phyloP scores from a whole-genome alignment of 2,888 invertebrate species.

The Hyppa rectilinea region DNA sequence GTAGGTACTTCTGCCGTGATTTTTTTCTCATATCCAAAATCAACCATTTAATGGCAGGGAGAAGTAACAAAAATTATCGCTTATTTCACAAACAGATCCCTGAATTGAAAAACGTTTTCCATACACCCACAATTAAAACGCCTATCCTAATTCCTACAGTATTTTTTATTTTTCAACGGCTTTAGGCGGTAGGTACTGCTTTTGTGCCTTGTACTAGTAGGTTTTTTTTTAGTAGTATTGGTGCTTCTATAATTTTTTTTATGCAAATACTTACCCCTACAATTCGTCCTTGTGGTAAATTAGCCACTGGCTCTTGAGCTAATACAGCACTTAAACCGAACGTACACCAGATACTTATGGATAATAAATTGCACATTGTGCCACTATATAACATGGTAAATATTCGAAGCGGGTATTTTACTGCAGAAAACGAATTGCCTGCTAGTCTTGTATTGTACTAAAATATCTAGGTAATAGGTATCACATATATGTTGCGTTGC shows the following conservation, averaged over 20 bases:
- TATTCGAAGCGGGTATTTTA: neutral
- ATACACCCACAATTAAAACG: too few relatives aligned
- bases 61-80: too few relatives aligned
- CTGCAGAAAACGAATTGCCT: neutral
- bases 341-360: constrained; percentile 54
- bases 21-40: too few relatives aligned
- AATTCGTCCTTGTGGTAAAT: constrained; percentile 90
- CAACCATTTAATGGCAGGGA: too few relatives aligned
- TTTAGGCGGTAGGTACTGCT: neutral
- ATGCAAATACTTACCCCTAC: constrained; percentile 89
- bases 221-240: neutral
- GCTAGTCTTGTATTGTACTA: constrained; percentile 20
- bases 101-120: too few relatives aligned
- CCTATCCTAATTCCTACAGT: too few relatives aligned
- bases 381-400: neutral
- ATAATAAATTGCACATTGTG: constrained; percentile 44
- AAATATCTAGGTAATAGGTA: neutral
- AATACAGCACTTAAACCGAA: constrained; percentile 56
- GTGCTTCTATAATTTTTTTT: neutral
- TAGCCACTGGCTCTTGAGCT: constrained; percentile 89
- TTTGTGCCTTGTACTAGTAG: neutral
- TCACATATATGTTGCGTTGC: constrained; percentile 36
- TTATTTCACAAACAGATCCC: too few relatives aligned
- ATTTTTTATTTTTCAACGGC: too few relatives aligned
- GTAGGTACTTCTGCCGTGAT: too few relatives aligned